Base-by-base conservation (phyloP, 1,140 invertebrate genomes). In the Eueides isabella region DNA sequence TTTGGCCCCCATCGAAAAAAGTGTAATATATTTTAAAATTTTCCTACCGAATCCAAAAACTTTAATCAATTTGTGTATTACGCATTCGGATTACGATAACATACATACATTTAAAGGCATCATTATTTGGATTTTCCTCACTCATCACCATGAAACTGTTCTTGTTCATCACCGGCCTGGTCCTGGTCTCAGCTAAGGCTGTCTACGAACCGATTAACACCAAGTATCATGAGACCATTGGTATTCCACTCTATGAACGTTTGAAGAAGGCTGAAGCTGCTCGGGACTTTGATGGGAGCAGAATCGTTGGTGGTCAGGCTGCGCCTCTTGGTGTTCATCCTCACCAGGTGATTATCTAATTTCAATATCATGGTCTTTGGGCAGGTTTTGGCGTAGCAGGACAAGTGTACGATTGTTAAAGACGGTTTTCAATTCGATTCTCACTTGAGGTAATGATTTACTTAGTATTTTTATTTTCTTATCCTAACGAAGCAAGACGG, bases 151-250 rank as follows among this genome's bases (percentile, higher is more conserved):
- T 74, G 72, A 70, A 74, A 41, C 38, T 69, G 19, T 44, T 74
- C 19, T 19, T 74, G 26, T 7, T 71, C 14, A 44, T 65, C 28
- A 19, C 65, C 2, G 61, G 72, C 11, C 65, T 74, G 9, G 48
- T 44, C 6, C 33, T 72, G 23, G 41, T 44, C 41, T 14, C 41
- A 6, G 67, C 33, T 9, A 63, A 38, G 5, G 31, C 33, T 44
- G 74, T 66, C 4, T 74, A 68, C 48, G 74, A 80, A 67, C 75
- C 77, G 1, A 79, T 83, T 12, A 28, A 61, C 3, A 55, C 63
- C 28, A 66, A 78, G 63, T 86, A 86, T 71, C 85, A 86, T 67
- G 77, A 79, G 16, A 61, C 61, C 0, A 61, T 79, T 2, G 85
- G 85, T 31, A 79, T 86, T 11, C 64, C 69, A 0, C 65, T 77